Conservation (phyloP, 2,113 vertebrate species). For the Oryzias celebensis region DNA sequence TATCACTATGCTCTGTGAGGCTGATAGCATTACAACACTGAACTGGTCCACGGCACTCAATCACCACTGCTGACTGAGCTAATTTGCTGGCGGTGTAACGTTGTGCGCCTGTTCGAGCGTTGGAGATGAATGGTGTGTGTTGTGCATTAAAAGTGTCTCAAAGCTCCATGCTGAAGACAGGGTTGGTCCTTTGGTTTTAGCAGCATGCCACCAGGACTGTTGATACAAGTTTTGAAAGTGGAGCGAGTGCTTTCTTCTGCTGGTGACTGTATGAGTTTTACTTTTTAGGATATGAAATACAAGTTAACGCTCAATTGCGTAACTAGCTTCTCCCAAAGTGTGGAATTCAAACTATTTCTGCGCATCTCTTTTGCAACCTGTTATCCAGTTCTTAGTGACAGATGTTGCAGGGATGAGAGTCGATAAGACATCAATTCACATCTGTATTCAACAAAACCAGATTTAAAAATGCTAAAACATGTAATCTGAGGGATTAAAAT, state of each 20-base stretch:
- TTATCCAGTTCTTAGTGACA: not conserved
- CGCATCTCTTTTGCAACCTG: not conserved
- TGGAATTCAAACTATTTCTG: not conserved
- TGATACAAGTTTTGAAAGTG: not conserved
- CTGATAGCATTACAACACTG: conserved; percentile 22
- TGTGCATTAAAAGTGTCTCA: conserved; percentile 22
- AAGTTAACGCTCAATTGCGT: not conserved
- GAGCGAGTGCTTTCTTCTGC: not conserved
- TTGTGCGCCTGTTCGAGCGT: conserved; percentile 9
- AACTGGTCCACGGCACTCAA: conserved; percentile 7
- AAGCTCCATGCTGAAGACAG: not conserved
- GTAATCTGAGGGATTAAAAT: too few relatives aligned
- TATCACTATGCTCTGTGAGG: not conserved
- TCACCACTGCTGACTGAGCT: conserved; percentile 56
- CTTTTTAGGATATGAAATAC: not conserved
- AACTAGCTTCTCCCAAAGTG: not conserved
- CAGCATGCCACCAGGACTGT: not conserved
- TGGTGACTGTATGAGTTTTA: not conserved
- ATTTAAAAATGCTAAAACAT: too few relatives aligned
- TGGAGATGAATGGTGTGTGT: conserved; percentile 14
- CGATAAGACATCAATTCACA: not conserved
- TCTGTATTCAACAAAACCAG: not conserved
- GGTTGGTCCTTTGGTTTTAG: not conserved
- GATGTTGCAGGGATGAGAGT: not conserved
- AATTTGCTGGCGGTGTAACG: conserved; percentile 26